These are phyloP conservation scores for Megalurothrips usitatus DNA, from an alignment of 2,888 invertebrate genomes.

Conservation along the genomic window DNA sequence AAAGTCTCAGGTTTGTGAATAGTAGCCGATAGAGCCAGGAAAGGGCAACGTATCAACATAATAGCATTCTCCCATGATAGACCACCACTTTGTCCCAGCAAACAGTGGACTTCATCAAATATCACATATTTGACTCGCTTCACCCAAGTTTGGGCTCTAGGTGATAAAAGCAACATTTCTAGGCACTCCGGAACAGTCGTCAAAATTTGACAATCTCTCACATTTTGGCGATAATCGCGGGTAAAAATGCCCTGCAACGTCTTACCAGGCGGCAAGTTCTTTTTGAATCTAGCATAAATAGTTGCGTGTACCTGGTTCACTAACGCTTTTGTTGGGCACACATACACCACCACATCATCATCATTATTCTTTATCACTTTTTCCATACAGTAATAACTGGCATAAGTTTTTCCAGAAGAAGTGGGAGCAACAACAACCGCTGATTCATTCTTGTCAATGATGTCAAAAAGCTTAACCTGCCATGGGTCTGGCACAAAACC, in stretches of 20 bases:
- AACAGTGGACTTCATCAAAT: slow-evolving; percentile 40
- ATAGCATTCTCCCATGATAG: slow-evolving; percentile 38
- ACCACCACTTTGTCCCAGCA: slow-evolving; percentile 38
- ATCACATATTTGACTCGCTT: slow-evolving; percentile 38
- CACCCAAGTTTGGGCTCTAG: slow-evolving; percentile 37
- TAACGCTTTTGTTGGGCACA: slow-evolving; percentile 45
- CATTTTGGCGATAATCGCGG: slow-evolving; percentile 37
- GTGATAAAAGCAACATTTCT: slow-evolving; percentile 39
- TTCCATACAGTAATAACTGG: slow-evolving; percentile 46
- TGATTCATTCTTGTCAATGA: slow-evolving; percentile 44
- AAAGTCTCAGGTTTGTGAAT: slow-evolving; percentile 37
- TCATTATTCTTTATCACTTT: slow-evolving; percentile 43
- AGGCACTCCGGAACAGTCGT: slow-evolving; percentile 40
- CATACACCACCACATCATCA: slow-evolving; percentile 45
- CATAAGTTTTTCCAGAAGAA: slow-evolving; percentile 47
- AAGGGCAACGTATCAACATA: slow-evolving; percentile 39
- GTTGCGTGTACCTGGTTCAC: slow-evolving; percentile 40
- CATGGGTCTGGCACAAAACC: slow-evolving; percentile 45
- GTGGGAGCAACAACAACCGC: slow-evolving; percentile 46
- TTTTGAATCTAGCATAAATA: slow-evolving; percentile 38
- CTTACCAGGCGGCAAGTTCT: slow-evolving; percentile 37
- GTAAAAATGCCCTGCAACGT: slow-evolving; percentile 39
- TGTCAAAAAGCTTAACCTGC: slow-evolving; percentile 44
- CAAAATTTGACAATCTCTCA: slow-evolving; percentile 37
- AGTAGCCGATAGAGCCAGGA: slow-evolving; percentile 40